Evolutionary conservation across 2,888 invertebrate genomes (phyloP), one percentile per base, ranked within the genome.

Genomic region (Nomada hirtipes): DNA sequence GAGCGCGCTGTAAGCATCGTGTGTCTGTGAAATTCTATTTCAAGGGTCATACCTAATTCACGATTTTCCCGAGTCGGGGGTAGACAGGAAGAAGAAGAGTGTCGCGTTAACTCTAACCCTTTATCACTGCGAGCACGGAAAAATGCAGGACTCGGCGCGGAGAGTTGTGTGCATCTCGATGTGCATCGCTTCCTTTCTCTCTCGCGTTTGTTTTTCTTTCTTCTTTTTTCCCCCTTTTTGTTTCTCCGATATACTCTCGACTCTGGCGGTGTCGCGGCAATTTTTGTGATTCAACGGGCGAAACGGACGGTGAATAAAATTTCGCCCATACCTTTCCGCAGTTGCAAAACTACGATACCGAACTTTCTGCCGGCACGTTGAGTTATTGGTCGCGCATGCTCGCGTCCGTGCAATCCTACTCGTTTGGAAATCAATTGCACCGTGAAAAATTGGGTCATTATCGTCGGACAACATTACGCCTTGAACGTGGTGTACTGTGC

Each of bases 11-110:
- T 11, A 18, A 36, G 47, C 23, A 42, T 82, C 65, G 23, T 67
- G 55, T 53, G 50, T 44, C 50, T 44, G 65, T 11, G 79, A 82
- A 82, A 82, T 79, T 82, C 75, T 71, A 82, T 82, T 82, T 63
- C 69, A 26, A 29, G 61, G 65, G 75, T 82, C 79, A 79, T 79
- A 79, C 70, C 61, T 79, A 79, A 82, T 82, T 75, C 82, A 82
- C 65, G 77, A 68, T 69, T 64, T 15, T 42, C 59, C 26, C 4
- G 7, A 13, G 26, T 1, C 20, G 44, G 11, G 10, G 50, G 15
- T 23, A 15, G n/a, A 18, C 13, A 23, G 55, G 20, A 0, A 53
- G 29, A 3, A 13, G 29, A 3, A n/a, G 29, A n/a, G 7, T 13
- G 60, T 36, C 23, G 13, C 60, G 18, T 15, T 18, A 13, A 42